phyloP scores from a whole-genome alignment of 2,797 vertebrate species.

The Vultur gryphus region DNA sequence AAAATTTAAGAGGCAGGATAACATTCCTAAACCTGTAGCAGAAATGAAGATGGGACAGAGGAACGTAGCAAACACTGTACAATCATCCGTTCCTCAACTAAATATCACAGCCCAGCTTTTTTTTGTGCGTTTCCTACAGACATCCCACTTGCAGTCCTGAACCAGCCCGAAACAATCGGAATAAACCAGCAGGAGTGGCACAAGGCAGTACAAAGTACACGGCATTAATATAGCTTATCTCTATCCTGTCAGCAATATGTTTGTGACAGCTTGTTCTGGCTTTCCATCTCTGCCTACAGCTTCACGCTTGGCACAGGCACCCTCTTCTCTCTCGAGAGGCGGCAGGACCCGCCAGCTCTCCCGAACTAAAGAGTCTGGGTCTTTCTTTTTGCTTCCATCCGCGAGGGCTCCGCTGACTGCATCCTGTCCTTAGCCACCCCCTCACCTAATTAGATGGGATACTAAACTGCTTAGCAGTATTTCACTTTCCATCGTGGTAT shows the following conservation, averaged over 20 bases:
- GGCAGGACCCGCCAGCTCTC: not conserved
- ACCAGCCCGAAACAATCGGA: not conserved
- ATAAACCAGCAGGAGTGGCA: not conserved
- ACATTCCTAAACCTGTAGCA: not conserved
- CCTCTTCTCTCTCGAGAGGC: not conserved
- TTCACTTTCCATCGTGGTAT: conserved; percentile 20
- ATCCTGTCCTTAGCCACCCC: not conserved
- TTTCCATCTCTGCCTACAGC: not conserved
- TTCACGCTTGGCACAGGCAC: not conserved
- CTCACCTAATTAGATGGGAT: conserved; percentile 31
- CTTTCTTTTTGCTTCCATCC: not conserved
- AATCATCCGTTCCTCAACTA: not conserved
- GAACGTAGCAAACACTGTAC: not conserved
- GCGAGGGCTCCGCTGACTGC: not conserved
- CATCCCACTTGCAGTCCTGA: not conserved
- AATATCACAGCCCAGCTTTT: fast-evolving
- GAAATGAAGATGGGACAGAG: not conserved
- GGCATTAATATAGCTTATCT: conserved; percentile 13
- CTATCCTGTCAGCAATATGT: not conserved
- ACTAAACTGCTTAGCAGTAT: conserved; percentile 47
- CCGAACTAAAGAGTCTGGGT: not conserved
- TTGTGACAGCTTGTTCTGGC: not conserved
- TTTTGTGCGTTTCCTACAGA: not conserved
- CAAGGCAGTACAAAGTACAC: conserved; percentile 17
- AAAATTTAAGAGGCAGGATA: not conserved